Evolutionary conservation across 1,140 invertebrate species (phyloP), one percentile per base, ranked within the genome.

Genomic region (Rhopalosiphum maidis): DNA sequence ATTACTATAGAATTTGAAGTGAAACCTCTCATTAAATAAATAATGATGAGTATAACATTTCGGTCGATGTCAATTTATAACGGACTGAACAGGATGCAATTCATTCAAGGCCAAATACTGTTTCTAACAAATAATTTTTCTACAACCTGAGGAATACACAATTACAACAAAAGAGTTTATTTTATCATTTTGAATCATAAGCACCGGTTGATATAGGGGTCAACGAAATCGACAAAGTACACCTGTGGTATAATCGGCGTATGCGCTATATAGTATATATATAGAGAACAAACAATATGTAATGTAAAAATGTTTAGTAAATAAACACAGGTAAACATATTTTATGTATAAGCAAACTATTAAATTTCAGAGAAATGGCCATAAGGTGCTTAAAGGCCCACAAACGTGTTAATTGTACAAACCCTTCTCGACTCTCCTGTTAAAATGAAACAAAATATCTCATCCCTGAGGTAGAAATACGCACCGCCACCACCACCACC

Each of bases 321-420:
- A 87, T 43, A n/a, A 2, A n/a, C 30, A 46, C 43, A 87, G 15
- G 15, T 43, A 46, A 43, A 46, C 43, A 48, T 46, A 46, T 43
- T 25, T 43, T 1, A 48, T 87, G 11, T n/a, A 25, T n/a, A 35
- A 15, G 15, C n/a, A n/a, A 51, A 51, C 30, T 77, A n/a, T n/a
- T 77, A n/a, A n/a, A 77, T 18, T n/a, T n/a, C 15, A n/a, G 60
- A 77, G 4, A 77, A 77, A 77, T n/a, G n/a, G 60, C n/a, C 60
- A 35, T 77, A 77, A 77, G 60, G 60, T 77, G 15, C 11, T 77
- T 77, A n/a, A 77, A 77, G 4, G 15, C 85, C 85, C 30, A 88
- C 43, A 88, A 88, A 35, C 46, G 43, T 88, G 46, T 88, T 88
- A 48, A n/a, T 88, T 48, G 30, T 87, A n/a, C 30, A 48, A 87